Conservation (phyloP, 2,888 invertebrate genomes). For the Ennomos erosarius region DNA sequence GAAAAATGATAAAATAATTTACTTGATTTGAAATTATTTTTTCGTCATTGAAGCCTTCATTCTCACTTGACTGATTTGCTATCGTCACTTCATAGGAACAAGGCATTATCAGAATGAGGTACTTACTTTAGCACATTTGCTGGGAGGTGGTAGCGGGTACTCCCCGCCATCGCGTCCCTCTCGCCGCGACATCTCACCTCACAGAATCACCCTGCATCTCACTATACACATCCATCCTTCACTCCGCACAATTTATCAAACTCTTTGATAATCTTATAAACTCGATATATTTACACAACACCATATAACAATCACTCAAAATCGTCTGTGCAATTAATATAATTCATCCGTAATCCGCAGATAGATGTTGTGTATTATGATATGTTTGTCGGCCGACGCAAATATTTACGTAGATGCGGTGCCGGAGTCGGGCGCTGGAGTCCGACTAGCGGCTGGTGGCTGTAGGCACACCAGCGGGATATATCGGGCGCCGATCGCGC, state of each 20-base stretch:
- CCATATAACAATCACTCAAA: constrained; percentile 20
- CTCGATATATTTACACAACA: constrained; percentile 19
- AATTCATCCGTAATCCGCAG: constrained; percentile 65
- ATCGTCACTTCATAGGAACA: too few relatives aligned
- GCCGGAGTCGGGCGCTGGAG: constrained; percentile 25
- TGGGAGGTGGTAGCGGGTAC: constrained; percentile 70
- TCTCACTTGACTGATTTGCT: too few relatives aligned
- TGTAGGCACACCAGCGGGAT: constrained; percentile 29
- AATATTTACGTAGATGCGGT: constrained; percentile 27
- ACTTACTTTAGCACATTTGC: constrained; percentile 77
- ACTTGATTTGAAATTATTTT: too few relatives aligned
- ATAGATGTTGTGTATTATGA: constrained; percentile 35
- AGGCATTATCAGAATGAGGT: too few relatives aligned
- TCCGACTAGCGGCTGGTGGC: constrained; percentile 1
- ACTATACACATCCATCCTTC: constrained; percentile 5
- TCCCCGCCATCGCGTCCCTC: constrained; percentile 59
- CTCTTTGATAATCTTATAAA: constrained; percentile 21
- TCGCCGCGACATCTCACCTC: constrained; percentile 63
- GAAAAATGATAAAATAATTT: too few relatives aligned
- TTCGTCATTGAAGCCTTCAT: too few relatives aligned
- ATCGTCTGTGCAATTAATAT: constrained; percentile 29
- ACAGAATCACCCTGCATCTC: neutral
- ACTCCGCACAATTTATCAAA: constrained; percentile 17
- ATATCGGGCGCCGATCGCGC: constrained; percentile 44
- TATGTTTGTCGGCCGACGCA: constrained; percentile 14